These are phyloP conservation scores for Etheostoma spectabile DNA, from an alignment of 2,113 vertebrate species.

Conservation along the genomic window DNA sequence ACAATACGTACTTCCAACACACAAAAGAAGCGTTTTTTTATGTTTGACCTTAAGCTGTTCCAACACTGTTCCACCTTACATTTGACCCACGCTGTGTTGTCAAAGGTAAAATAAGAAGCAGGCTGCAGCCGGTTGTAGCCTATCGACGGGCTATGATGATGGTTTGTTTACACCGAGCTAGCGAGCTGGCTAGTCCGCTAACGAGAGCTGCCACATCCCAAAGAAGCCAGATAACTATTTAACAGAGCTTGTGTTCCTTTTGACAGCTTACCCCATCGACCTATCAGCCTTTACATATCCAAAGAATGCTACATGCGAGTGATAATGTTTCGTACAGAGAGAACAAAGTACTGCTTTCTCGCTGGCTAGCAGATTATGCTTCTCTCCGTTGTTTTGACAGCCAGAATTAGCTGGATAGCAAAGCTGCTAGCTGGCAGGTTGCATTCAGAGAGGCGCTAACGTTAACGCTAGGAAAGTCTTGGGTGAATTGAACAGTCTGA, in stretches of 20 bases:
- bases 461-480: constrained; percentile 47
- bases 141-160: constrained; percentile 12
- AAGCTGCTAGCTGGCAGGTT: constrained; percentile 70
- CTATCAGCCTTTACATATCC: not conserved
- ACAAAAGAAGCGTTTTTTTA: not conserved
- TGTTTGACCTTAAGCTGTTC: not conserved
- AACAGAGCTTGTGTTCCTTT: not conserved
- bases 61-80: not conserved
- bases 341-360: constrained; percentile 3
- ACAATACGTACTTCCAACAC: constrained; percentile 5
- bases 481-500: constrained; percentile 29
- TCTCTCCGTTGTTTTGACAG: constrained; percentile 76
- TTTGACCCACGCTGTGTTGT: not conserved
- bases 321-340: not conserved
- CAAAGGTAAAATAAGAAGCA: not conserved
- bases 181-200: constrained; percentile 70
- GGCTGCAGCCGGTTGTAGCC: constrained; percentile 49
- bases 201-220: constrained; percentile 49
- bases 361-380: constrained; percentile 63
- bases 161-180: constrained; percentile 83
- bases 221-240: constrained; percentile 59
- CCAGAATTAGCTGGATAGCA: constrained; percentile 75
- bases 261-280: constrained; percentile 62
- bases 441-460: constrained; percentile 36
- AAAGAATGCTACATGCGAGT: not conserved